These are phyloP conservation scores for Gymnoscopelus braueri DNA, from an alignment of 2,797 vertebrate genomes.

Conservation along the genomic window DNA sequence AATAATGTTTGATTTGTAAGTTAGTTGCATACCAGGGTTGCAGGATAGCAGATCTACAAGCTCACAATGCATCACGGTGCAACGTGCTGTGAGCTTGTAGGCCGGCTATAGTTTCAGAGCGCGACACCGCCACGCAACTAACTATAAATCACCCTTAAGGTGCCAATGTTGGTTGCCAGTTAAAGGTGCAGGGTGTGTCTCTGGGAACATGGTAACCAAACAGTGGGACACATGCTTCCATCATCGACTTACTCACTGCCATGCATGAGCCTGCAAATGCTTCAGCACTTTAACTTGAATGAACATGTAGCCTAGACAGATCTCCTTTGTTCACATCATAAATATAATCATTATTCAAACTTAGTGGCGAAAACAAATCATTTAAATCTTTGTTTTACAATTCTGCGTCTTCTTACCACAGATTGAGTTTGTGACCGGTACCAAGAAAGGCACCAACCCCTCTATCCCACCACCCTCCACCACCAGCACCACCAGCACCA, in stretches of 20 bases:
- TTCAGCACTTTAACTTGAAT: slow-evolving; percentile 33
- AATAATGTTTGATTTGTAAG: neutral
- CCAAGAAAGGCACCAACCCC: slow-evolving; percentile 91
- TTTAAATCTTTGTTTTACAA: neutral
- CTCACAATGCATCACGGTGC: too few relatives aligned
- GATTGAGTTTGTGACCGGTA: slow-evolving; percentile 98
- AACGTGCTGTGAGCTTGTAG: too few relatives aligned
- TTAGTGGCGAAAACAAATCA: neutral
- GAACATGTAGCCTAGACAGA: slow-evolving; percentile 30
- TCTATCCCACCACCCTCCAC: slow-evolving; percentile 86
- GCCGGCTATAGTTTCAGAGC: too few relatives aligned
- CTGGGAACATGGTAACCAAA: slow-evolving; percentile 13
- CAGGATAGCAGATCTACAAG: too few relatives aligned
- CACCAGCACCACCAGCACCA: slow-evolving; percentile 87
- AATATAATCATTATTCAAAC: neutral
- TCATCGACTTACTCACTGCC: slow-evolving; percentile 30
- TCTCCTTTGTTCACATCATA: neutral
- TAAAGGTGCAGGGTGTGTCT: neutral
- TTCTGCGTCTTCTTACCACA: slow-evolving; percentile 58
- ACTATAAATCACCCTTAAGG: too few relatives aligned
- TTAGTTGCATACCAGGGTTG: too few relatives aligned
- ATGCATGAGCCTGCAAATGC: neutral
- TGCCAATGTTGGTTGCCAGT: neutral
- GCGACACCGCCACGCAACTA: too few relatives aligned
- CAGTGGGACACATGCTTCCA: slow-evolving; percentile 12